phyloP scores from a whole-genome alignment of 2,888 invertebrate species.

The Drosophila melanosoma region DNA sequence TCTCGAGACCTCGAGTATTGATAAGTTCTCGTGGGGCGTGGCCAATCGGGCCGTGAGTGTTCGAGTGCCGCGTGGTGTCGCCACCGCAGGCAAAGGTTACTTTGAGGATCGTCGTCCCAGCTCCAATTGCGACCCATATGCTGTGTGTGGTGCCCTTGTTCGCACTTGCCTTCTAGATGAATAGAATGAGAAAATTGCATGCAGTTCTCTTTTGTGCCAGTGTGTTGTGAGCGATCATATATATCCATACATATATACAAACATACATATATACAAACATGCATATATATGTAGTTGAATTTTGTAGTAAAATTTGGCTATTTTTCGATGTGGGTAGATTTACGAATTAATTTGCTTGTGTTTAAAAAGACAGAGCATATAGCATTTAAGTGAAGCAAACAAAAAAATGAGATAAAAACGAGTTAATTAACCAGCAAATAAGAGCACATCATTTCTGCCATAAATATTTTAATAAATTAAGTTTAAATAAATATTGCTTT shows the following conservation, averaged over 20 bases:
- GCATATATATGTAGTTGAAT: slow-evolving; percentile 15
- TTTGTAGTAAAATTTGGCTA: slow-evolving; percentile 22
- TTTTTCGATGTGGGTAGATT: slow-evolving; percentile 27
- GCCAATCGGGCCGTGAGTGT: slow-evolving; percentile 90
- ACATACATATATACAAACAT: slow-evolving; percentile 12
- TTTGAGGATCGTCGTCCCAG: slow-evolving; percentile 92
- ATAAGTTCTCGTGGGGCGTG: slow-evolving; percentile 89
- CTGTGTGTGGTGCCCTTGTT: slow-evolving; percentile 88
- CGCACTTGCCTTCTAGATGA: slow-evolving; percentile 85
- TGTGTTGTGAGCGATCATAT: slow-evolving; percentile 21
- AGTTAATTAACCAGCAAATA: slow-evolving; percentile 18
- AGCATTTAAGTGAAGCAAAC: slow-evolving; percentile 61
- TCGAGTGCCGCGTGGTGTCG: slow-evolving; percentile 90
- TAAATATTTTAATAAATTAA: slow-evolving; percentile 56
- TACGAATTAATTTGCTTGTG: slow-evolving; percentile 42
- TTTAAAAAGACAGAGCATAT: slow-evolving; percentile 58
- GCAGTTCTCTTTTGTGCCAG: slow-evolving; percentile 13
- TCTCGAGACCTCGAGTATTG: slow-evolving; percentile 90
- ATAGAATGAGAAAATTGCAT: slow-evolving; percentile 21
- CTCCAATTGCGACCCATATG: slow-evolving; percentile 90
- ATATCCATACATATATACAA: background rate
- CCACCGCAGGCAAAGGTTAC: slow-evolving; percentile 90
- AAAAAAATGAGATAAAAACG: background rate
- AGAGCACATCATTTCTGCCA: slow-evolving; percentile 59
- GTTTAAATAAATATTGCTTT: slow-evolving; percentile 55